A percentile compares a stretch with the other conserved stretches of the same genome.
phyloP scores from a whole-genome alignment of 1,140 invertebrate species.

The Lethrus apterus region DNA sequence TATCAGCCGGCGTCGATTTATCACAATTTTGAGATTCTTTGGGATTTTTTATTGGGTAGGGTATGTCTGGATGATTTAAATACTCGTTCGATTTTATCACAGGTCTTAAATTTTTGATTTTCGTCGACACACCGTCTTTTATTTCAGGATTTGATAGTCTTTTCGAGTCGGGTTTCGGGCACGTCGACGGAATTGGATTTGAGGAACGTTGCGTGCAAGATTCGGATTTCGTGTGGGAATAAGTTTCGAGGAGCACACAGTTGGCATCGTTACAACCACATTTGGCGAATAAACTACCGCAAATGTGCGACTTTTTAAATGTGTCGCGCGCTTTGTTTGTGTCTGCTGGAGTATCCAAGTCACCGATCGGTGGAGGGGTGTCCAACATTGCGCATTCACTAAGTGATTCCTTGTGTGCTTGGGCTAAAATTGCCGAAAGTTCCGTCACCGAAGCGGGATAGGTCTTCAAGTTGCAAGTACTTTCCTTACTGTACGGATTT shows the following conservation, averaged over 20 bases:
- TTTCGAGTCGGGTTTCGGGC: constrained; percentile 20
- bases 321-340: constrained; percentile 15
- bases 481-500: too few relatives aligned
- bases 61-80: constrained; percentile 34
- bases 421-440: constrained; percentile 26
- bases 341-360: not conserved
- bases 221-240: constrained; percentile 3
- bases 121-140: constrained; percentile 9
- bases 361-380: not conserved
- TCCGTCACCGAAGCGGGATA: constrained; percentile 29
- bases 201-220: constrained; percentile 13
- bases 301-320: constrained; percentile 36
- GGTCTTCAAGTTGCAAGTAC: not conserved
- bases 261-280: constrained; percentile 30
- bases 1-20: not conserved
- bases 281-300: constrained; percentile 40
- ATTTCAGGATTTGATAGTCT: constrained; percentile 36
- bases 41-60: constrained; percentile 23
- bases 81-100: constrained; percentile 17
- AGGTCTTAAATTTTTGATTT: constrained; percentile 2
- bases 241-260: constrained; percentile 11
- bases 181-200: constrained; percentile 15
- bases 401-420: constrained; percentile 21
- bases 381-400: constrained; percentile 9
- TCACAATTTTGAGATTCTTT: constrained; percentile 7